Percentiles rank a stretch among this genome's conserved stretches.
phyloP scores from a whole-genome alignment of 2,797 vertebrate species.

The Tachyglossus aculeatus region DNA sequence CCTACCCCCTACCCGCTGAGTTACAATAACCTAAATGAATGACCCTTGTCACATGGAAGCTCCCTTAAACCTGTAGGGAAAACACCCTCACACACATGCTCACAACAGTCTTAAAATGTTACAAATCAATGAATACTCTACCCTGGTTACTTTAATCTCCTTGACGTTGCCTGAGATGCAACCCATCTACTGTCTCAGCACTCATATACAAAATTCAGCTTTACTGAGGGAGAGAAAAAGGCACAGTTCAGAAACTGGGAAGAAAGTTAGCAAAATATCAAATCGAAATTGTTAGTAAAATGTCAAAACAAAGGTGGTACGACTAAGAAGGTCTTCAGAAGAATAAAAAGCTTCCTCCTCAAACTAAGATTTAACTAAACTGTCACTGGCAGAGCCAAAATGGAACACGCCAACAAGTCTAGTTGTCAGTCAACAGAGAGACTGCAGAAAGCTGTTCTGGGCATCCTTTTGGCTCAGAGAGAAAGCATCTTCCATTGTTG shows the following conservation, averaged over 20 bases:
- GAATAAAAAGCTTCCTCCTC: too few species aligned
- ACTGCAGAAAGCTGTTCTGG: background rate
- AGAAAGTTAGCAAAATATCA: too few species aligned
- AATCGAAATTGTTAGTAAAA: too few species aligned
- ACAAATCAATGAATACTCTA: constrained; percentile 22
- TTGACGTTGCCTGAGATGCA: too few species aligned
- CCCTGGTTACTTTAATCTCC: constrained; percentile 34
- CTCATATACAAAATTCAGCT: too few species aligned
- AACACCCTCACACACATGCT: constrained; percentile 24
- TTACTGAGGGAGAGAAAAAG: too few species aligned
- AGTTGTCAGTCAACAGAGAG: background rate
- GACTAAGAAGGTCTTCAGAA: too few species aligned
- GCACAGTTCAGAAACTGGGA: too few species aligned
- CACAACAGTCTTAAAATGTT: background rate
- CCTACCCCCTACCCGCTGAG: background rate
- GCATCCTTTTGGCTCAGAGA: background rate
- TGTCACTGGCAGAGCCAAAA: background rate
- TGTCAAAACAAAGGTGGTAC: too few species aligned
- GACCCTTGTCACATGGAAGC: constrained; percentile 3
- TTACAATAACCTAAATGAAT: constrained; percentile 25
- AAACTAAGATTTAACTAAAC: too few species aligned
- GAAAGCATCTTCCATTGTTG: too few species aligned
- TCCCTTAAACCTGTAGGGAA: constrained; percentile 20
- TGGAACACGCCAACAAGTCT: background rate
- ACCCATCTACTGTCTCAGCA: too few species aligned